Evolutionary conservation across 2,888 invertebrate genomes (phyloP).

Genomic region (Asteroscopus sphinx): DNA sequence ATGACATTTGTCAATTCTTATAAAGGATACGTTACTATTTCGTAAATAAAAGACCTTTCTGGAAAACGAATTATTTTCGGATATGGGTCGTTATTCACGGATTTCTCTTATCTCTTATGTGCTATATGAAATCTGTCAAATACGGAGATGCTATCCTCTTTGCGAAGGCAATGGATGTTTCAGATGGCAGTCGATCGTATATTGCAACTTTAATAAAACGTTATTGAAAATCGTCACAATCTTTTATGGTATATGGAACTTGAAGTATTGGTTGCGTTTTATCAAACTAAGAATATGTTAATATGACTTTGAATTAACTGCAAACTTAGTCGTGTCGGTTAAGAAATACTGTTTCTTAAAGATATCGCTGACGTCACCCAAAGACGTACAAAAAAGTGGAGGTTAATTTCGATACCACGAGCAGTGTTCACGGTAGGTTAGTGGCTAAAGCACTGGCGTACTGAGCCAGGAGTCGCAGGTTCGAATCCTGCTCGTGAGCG

Average conservation of each 20-base stretch:
- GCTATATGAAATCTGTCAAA: slow-evolving; percentile 45
- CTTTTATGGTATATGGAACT: neutral
- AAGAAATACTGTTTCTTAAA: too few relatives aligned
- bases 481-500: too few relatives aligned
- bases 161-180: slow-evolving; percentile 22
- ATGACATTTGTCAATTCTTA: slow-evolving; percentile 63
- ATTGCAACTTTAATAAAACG: slow-evolving; percentile 10
- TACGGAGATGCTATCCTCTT: slow-evolving; percentile 22
- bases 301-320: too few relatives aligned
- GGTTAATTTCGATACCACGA: too few relatives aligned
- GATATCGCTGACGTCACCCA: too few relatives aligned
- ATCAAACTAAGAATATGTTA: neutral
- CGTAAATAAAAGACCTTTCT: slow-evolving; percentile 53
- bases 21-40: slow-evolving; percentile 57
- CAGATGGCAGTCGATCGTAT: slow-evolving; percentile 10
- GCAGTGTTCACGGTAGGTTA: too few relatives aligned
- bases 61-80: slow-evolving; percentile 47
- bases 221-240: slow-evolving; percentile 14
- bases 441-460: too few relatives aligned
- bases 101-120: slow-evolving; percentile 32
- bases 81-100: slow-evolving; percentile 47
- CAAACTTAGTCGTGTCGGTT: too few relatives aligned
- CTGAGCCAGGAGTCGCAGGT: too few relatives aligned
- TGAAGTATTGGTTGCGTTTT: neutral
- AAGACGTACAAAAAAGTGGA: too few relatives aligned